Conservation (phyloP, 2,797 vertebrate genomes). For the Enteromius paludinosus region DNA sequence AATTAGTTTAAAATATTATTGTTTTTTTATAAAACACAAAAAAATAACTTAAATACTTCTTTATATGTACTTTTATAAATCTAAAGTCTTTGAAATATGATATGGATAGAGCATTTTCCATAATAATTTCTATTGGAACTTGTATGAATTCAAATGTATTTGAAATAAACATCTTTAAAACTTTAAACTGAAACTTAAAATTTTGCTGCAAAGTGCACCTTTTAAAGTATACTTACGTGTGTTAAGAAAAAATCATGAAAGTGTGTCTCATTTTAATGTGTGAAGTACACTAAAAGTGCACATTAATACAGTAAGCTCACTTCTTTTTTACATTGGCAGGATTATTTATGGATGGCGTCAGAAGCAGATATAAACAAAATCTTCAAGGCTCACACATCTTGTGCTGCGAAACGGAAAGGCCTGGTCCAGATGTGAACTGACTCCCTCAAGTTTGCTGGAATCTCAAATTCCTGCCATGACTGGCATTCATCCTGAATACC, state of each 20-base stretch:
- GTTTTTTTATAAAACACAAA: too few species aligned
- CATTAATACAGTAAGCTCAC: neutral
- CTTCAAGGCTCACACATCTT: neutral
- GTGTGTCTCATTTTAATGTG: neutral
- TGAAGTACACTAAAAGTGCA: neutral
- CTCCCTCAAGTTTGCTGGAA: constrained; percentile 65
- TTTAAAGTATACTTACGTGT: neutral
- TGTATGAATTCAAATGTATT: neutral
- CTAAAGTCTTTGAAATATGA: neutral
- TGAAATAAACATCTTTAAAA: neutral
- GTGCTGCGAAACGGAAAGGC: constrained; percentile 36
- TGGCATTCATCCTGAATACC: constrained; percentile 75
- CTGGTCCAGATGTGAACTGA: constrained; percentile 52
- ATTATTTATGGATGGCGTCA: neutral
- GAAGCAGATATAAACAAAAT: neutral
- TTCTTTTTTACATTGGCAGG: neutral
- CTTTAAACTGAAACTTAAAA: too few species aligned
- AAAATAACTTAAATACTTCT: neutral
- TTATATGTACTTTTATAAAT: neutral
- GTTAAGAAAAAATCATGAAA: neutral
- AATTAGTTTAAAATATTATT: neutral
- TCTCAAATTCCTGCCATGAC: constrained; percentile 67
- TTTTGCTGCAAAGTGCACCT: neutral
- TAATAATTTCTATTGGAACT: neutral
- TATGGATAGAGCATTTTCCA: neutral